Conservation (phyloP, 2,888 invertebrate species). For the Ischnus inquisitorius region DNA sequence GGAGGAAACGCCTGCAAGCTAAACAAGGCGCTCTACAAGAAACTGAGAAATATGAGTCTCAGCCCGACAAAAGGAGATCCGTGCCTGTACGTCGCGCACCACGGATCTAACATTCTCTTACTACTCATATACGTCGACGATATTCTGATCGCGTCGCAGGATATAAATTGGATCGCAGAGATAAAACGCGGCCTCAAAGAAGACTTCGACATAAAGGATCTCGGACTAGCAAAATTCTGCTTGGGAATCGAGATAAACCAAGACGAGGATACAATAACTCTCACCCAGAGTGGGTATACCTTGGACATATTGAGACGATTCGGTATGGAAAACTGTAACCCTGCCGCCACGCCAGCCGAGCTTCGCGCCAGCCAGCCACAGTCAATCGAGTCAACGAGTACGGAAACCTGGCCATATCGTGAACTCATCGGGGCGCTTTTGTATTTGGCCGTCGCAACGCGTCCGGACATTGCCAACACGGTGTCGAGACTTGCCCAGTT, state of each 20-base stretch:
- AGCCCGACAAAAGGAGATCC: constrained; percentile 9
- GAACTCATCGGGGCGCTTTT: constrained; percentile 63
- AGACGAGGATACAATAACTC: constrained; percentile 18
- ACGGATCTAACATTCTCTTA: not conserved
- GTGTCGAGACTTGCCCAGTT: constrained; percentile 55
- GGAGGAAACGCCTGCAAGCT: too few species aligned
- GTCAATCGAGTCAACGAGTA: not conserved
- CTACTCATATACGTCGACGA: constrained; percentile 38
- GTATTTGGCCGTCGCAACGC: constrained; percentile 52
- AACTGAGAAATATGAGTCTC: not conserved
- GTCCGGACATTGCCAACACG: constrained; percentile 57
- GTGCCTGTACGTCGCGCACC: constrained; percentile 10
- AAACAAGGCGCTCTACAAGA: too few species aligned
- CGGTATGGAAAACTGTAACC: constrained; percentile 20
- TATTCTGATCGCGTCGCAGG: constrained; percentile 51
- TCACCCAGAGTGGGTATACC: not conserved
- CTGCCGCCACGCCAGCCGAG: constrained; percentile 22
- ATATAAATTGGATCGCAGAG: constrained; percentile 45
- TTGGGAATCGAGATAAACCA: constrained; percentile 32
- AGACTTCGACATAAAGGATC: constrained; percentile 48
- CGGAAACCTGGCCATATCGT: constrained; percentile 45
- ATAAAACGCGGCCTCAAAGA: constrained; percentile 20
- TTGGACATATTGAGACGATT: not conserved
- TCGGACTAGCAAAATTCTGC: constrained; percentile 44
- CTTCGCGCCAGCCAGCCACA: not conserved